Evolutionary conservation across 2,888 invertebrate species (phyloP), one percentile per base, ranked within the genome.

Genomic region (Tupiocoris notatus): DNA sequence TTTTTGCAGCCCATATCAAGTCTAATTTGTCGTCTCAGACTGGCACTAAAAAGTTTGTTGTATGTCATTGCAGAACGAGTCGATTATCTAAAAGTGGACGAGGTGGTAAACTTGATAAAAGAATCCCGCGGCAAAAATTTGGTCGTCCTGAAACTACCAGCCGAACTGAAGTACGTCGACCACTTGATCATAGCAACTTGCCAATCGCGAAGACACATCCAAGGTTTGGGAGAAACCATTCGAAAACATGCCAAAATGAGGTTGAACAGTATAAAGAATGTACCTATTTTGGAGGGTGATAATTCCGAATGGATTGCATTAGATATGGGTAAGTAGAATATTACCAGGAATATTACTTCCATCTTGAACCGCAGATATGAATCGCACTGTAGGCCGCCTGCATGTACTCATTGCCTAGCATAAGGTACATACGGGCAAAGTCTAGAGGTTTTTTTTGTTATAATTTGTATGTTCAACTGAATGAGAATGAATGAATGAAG

Each of bases 1-100:
- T n/a, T n/a, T n/a, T n/a, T n/a, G n/a, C n/a, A n/a, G n/a, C n/a
- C n/a, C n/a, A n/a, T n/a, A n/a, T n/a, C n/a, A n/a, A n/a, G n/a
- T n/a, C n/a, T n/a, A n/a, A n/a, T n/a, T n/a, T n/a, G n/a, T n/a
- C n/a, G n/a, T n/a, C n/a, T n/a, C n/a, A n/a, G n/a, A n/a, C n/a
- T n/a, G n/a, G n/a, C n/a, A n/a, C n/a, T n/a, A n/a, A n/a, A n/a
- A n/a, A n/a, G n/a, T n/a, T n/a, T n/a, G n/a, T n/a, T n/a, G n/a
- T n/a, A n/a, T n/a, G 18, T 56, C 20, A 74, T 75, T 21, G 9
- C 92, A 83, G 97, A 96, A 16, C 81, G 86, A 78, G 87, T 84
- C 79, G 96, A 96, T 25, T 96, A 96, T 0, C 96, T 90, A 85
- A 96, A 97, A 81, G 88, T 96, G 62, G 92, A 94, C 82, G 94